These are phyloP conservation scores for Scleropages formosus DNA, from an alignment of 2,797 vertebrate species.

Conservation along the genomic window DNA sequence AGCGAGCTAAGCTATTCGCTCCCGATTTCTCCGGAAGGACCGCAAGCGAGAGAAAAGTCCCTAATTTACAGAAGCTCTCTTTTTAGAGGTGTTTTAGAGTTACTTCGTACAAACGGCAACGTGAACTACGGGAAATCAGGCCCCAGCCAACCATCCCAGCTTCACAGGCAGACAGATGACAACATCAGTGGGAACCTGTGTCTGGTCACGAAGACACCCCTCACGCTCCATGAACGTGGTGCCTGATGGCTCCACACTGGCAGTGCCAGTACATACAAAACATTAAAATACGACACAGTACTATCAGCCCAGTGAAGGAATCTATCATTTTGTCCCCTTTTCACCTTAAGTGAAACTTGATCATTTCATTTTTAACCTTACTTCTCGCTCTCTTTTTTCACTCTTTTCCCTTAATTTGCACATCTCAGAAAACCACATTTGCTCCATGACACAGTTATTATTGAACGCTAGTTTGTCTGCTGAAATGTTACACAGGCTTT, in stretches of 20 bases:
- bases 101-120: no score
- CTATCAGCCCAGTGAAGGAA: no score
- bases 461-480: no score
- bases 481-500: no score
- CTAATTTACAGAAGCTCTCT: neutral
- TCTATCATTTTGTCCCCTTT: neutral
- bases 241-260: neutral
- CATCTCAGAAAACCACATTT: no score
- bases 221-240: neutral
- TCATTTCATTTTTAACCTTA: neutral
- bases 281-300: no score
- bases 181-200: neutral
- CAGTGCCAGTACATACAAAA: neutral
- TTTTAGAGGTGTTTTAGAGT: neutral
- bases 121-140: constrained; percentile 1
- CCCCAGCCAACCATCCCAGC: neutral
- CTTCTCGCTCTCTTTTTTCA: neutral
- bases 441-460: no score
- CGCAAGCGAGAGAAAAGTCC: neutral
- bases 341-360: neutral
- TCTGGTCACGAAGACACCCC: neutral
- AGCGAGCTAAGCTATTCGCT: no score
- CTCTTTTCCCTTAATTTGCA: neutral
- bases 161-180: neutral
- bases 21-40: neutral